Conservation (phyloP, 92 coral and sea anemone genomes). For the Siderastrea siderea region DNA sequence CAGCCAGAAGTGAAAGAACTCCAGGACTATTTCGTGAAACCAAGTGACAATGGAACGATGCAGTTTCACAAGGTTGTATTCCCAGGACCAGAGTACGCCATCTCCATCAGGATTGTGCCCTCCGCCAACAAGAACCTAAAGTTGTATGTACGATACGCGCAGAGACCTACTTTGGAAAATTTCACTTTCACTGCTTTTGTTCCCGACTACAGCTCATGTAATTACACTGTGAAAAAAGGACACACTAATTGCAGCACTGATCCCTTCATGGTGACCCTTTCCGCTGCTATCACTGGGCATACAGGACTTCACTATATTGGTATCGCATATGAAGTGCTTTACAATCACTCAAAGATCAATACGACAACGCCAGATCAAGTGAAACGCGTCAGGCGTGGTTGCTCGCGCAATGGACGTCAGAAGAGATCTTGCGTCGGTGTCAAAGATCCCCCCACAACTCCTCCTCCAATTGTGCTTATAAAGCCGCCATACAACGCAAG, state of each 20-base stretch:
- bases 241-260: slow-evolving; percentile 73
- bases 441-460: slow-evolving; percentile 90
- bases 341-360: neutral
- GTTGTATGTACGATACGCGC: slow-evolving; percentile 72
- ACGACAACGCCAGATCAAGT: neutral
- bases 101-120: slow-evolving; percentile 69
- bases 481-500: slow-evolving; percentile 66
- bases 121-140: slow-evolving; percentile 49
- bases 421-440: slow-evolving; percentile 90
- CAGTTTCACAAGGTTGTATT: slow-evolving; percentile 75
- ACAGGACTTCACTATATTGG: slow-evolving; percentile 82
- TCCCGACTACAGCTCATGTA: slow-evolving; percentile 80
- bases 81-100: slow-evolving; percentile 82
- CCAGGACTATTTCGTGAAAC: slow-evolving; percentile 69
- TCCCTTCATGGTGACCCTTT: slow-evolving; percentile 72
- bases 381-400: slow-evolving; percentile 73
- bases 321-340: slow-evolving; percentile 29
- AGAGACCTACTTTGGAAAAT: slow-evolving; percentile 71
- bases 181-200: slow-evolving; percentile 68
- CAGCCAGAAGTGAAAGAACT: neutral
- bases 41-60: slow-evolving; percentile 80
- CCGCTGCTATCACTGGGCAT: slow-evolving; percentile 74
- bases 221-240: neutral
- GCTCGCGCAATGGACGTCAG: slow-evolving; percentile 69
- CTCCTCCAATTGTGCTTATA: slow-evolving; percentile 60